A percentile compares a stretch with the other conserved stretches of the same genome.
phyloP scores from a whole-genome alignment of 2,797 vertebrate species.

The Melanotaenia nigrans region DNA sequence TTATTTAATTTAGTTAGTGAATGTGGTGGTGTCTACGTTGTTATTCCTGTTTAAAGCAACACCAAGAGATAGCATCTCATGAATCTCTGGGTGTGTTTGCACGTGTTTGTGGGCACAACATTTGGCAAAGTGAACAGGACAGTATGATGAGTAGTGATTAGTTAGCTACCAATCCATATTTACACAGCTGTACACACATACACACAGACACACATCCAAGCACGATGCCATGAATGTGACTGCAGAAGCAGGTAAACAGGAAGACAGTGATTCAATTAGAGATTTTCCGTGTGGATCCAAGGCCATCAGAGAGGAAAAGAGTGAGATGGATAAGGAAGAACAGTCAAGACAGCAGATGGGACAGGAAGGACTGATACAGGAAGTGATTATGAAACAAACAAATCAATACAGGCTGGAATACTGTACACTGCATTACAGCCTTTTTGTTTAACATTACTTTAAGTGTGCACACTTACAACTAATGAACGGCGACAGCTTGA shows the following conservation, averaged over 20 bases:
- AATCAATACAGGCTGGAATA: conserved; percentile 26
- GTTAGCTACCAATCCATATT: conserved; percentile 60
- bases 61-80: background rate
- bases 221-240: conserved; percentile 15
- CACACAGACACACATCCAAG: background rate
- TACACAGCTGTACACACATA: conserved; percentile 53
- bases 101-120: conserved; percentile 12
- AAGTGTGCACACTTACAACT: background rate
- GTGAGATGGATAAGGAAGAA: conserved; percentile 23
- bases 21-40: background rate
- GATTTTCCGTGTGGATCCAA: conserved; percentile 37
- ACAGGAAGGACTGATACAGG: conserved; percentile 49
- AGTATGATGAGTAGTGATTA: conserved; percentile 58
- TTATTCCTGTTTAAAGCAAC: background rate
- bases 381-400: conserved; percentile 37
- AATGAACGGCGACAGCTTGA: conserved; percentile 15
- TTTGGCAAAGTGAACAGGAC: conserved; percentile 36
- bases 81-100: conserved; percentile 13
- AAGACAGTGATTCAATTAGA: conserved; percentile 65
- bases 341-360: conserved; percentile 13
- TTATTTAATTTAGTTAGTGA: too few species aligned
- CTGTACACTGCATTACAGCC: background rate
- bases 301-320: conserved; percentile 31
- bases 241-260: conserved; percentile 69
- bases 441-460: conserved; percentile 24